Conservation (phyloP, 2,797 vertebrate genomes). For the Gallirallus australis region DNA sequence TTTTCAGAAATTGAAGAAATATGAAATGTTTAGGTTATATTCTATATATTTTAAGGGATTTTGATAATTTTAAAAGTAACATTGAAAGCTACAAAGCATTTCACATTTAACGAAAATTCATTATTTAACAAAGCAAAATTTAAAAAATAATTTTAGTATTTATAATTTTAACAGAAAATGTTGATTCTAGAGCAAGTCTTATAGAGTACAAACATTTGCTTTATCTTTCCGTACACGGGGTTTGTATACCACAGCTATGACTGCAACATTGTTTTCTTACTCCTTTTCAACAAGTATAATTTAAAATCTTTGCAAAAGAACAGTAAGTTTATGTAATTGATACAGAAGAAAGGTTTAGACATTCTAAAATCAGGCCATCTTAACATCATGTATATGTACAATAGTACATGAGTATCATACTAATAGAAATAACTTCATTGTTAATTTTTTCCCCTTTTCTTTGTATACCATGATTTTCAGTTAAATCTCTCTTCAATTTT, state of each 20-base stretch:
- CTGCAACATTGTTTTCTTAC: background rate
- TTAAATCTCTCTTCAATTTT: constrained; percentile 44
- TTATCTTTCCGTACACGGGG: background rate
- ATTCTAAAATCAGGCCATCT: background rate
- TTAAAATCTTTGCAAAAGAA: background rate
- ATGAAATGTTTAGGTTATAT: background rate
- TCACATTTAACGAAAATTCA: background rate
- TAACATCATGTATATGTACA: background rate
- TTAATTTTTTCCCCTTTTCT: constrained; percentile 18
- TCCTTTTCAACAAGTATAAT: background rate
- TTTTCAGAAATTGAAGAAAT: background rate
- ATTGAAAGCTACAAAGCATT: background rate
- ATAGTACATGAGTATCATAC: background rate
- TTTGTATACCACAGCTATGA: background rate
- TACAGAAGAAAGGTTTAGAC: background rate
- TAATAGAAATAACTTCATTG: background rate
- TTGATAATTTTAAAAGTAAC: background rate
- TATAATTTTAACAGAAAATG: background rate
- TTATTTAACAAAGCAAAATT: background rate
- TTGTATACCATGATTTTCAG: constrained; percentile 8
- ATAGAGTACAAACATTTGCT: background rate
- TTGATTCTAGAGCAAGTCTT: background rate
- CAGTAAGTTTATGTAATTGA: background rate
- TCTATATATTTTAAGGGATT: background rate
- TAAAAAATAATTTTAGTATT: background rate